Percentiles rank a stretch among this genome's conserved stretches.
Conservation (phyloP, 1,140 invertebrate species). For the Hyles vespertilio region DNA sequence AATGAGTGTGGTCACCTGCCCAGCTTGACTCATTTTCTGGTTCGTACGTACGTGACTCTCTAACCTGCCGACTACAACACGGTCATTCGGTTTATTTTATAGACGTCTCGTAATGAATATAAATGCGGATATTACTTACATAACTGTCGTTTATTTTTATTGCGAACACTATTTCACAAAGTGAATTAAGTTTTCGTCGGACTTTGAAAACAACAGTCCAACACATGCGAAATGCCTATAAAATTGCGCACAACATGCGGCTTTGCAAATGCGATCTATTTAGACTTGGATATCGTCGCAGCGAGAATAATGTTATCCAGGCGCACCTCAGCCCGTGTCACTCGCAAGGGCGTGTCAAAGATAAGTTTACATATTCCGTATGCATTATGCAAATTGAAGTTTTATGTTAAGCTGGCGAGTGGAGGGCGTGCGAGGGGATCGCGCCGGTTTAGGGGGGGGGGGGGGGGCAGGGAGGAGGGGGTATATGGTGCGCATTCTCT, state of each 20-base stretch:
- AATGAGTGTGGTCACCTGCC: conserved; percentile 24
- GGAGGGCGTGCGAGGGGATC: conserved; percentile 9
- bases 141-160: neutral
- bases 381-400: conserved; percentile 73
- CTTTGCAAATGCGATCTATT: conserved; percentile 62
- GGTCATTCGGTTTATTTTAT: too few relatives aligned
- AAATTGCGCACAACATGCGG: conserved; percentile 29
- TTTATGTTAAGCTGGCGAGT: conserved; percentile 62
- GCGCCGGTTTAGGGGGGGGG: too few relatives aligned
- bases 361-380: conserved; percentile 73
- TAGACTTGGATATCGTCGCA: conserved; percentile 63
- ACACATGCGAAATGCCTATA: conserved; percentile 17
- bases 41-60: conserved; percentile 2
- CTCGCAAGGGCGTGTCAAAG: conserved; percentile 65
- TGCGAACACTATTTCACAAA: too few relatives aligned
- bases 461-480: conserved; percentile 1
- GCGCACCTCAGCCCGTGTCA: conserved; percentile 65
- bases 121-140: neutral
- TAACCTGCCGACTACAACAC: neutral
- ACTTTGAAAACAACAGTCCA: neutral
- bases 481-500: conserved; percentile 9
- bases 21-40: neutral
- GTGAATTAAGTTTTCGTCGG: too few relatives aligned
- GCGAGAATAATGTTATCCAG: conserved; percentile 69
- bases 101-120: too few relatives aligned